A percentile compares a stretch with the other conserved stretches of the same genome.
These are phyloP conservation scores for Xenus cinereus DNA, from an alignment of 2,113 vertebrate species.

Conservation along the genomic window DNA sequence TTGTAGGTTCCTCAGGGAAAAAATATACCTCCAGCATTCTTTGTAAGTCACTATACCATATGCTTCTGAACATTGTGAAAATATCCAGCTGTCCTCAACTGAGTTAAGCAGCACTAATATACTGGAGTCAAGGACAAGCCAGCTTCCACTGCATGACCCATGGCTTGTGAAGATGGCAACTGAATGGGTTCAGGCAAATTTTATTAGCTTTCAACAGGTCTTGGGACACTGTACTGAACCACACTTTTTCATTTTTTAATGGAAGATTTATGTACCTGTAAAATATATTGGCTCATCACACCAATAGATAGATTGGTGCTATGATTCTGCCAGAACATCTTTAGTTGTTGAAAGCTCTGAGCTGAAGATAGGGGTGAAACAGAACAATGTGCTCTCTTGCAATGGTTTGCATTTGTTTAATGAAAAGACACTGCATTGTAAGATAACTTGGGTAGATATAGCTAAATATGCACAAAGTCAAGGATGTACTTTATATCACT, in stretches of 20 bases:
- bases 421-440: background rate
- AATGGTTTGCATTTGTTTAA: background rate
- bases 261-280: background rate
- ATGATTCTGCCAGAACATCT: background rate
- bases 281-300: background rate
- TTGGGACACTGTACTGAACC: background rate
- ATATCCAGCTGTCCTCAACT: background rate
- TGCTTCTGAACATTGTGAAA: background rate
- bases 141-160: background rate
- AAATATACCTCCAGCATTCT: background rate
- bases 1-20: background rate
- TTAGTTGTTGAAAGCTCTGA: background rate
- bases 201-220: background rate
- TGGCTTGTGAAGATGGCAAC: background rate
- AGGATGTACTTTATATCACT: background rate
- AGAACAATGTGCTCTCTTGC: background rate
- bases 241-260: background rate
- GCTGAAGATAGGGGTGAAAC: background rate
- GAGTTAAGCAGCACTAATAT: background rate
- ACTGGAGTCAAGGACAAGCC: background rate
- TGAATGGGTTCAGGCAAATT: background rate
- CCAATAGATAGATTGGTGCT: background rate
- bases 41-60: background rate
- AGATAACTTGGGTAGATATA: background rate
- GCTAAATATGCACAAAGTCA: slow-evolving; percentile 8